A percentile compares a stretch with the other conserved stretches of the same genome.
These are phyloP conservation scores for Anguilla pacifica DNA, from an alignment of 2,797 vertebrate species.

Conservation along the genomic window DNA sequence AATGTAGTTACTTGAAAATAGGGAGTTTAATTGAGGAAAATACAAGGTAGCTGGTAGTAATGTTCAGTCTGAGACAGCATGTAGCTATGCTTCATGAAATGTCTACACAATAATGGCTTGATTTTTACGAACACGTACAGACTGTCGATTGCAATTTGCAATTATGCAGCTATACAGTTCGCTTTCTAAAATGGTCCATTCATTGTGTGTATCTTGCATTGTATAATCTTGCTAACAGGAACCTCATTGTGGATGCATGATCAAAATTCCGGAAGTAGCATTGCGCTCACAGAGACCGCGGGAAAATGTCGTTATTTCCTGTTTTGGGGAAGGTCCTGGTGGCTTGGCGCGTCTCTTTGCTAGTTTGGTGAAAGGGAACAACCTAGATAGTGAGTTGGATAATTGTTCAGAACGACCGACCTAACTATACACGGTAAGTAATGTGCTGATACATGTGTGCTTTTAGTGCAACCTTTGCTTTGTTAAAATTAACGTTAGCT, in stretches of 20 bases:
- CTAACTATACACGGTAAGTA: not conserved
- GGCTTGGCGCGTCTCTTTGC: constrained; percentile 68
- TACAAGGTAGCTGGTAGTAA: no score
- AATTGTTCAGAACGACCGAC: not conserved
- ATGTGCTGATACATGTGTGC: not conserved
- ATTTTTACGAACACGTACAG: no score
- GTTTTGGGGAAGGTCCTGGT: constrained; percentile 49
- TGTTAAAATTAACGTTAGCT: not conserved
- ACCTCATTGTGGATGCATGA: no score
- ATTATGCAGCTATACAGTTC: no score
- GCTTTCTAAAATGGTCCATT: no score
- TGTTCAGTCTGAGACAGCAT: no score
- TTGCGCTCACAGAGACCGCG: constrained; percentile 63
- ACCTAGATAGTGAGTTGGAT: not conserved
- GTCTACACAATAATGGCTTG: no score
- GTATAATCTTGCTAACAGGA: no score
- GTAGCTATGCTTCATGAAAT: no score
- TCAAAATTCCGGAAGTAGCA: constrained; percentile 23
- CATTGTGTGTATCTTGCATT: no score
- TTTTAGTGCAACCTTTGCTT: not conserved
- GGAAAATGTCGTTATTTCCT: constrained; percentile 79
- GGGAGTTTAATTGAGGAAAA: no score
- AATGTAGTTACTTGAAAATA: not conserved
- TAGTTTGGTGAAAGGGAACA: constrained; percentile 3
- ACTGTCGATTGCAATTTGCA: no score